Evolutionary conservation across 2,113 vertebrate genomes (phyloP).

Genomic region (Aythya baeri): DNA sequence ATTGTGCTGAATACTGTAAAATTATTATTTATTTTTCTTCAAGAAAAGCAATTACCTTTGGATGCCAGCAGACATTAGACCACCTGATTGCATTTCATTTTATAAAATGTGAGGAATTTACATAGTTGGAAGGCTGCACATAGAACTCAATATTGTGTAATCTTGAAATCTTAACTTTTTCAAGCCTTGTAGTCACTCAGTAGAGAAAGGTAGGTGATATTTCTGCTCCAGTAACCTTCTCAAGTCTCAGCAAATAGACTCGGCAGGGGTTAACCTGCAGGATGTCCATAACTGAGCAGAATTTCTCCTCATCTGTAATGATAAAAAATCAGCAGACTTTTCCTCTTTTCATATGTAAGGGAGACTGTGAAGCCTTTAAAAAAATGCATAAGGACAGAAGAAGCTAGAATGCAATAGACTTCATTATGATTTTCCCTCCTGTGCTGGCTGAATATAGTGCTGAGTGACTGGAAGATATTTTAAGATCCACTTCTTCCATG

Average conservation of each 20-base stretch:
- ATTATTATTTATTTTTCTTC: not conserved
- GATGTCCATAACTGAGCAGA: slow-evolving; percentile 32
- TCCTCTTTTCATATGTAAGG: slow-evolving; percentile 49
- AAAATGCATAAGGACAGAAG: slow-evolving; percentile 33
- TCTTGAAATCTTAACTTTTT: slow-evolving; percentile 56
- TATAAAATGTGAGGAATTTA: not conserved
- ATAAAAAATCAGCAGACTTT: slow-evolving; percentile 52
- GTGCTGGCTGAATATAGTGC: slow-evolving; percentile 27
- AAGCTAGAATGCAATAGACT: not conserved
- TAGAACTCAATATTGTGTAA: slow-evolving; percentile 19
- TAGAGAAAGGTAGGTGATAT: slow-evolving; percentile 10
- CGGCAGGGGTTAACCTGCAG: slow-evolving; percentile 5
- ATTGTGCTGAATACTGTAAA: not conserved
- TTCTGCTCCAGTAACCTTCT: slow-evolving; percentile 51
- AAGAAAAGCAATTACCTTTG: slow-evolving; percentile 26
- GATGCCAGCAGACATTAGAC: slow-evolving; percentile 1
- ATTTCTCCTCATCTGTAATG: not conserved
- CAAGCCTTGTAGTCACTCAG: slow-evolving; percentile 16
- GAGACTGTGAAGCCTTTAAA: slow-evolving; percentile 15
- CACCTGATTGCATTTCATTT: slow-evolving; percentile 15
- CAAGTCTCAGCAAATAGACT: slow-evolving; percentile 46
- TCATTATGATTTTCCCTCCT: slow-evolving; percentile 40
- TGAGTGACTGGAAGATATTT: slow-evolving; percentile 50
- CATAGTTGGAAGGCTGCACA: slow-evolving; percentile 17
- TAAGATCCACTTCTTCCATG: not conserved